Base-by-base conservation (phyloP, 2,888 invertebrate species). In the Lobophora halterata region DNA sequence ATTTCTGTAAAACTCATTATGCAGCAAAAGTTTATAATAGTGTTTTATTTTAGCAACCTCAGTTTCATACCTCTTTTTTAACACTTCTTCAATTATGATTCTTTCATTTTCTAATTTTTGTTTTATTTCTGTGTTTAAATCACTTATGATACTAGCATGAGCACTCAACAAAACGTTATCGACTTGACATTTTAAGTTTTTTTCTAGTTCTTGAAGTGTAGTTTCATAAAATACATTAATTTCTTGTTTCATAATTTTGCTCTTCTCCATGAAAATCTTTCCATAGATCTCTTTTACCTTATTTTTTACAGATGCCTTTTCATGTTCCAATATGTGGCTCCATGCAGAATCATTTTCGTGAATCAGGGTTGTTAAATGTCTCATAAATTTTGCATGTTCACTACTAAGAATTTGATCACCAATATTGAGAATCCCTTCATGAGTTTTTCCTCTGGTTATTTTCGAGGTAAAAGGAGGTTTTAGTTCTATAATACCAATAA, bases 391-490 rank as follows among this genome's bases (percentile, higher is more conserved):
- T 1, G 40, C 55, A 11, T 66, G 59, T 49, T 85, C 79, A 21
- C 43, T 58, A 46, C 65, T 55, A 16, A 83, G 52, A 4, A 82
- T 55, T 29, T 49, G 52, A 52, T 81, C 62, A 1, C 85, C 87
- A 32, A 86, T 86, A 6, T 54, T 51, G 23, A 85, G 59, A 42
- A 87, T 81, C 19, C 87, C 86, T 63, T 77, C 62, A 46, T 87
- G 86, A 17, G 86, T 73, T 46, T 58, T 71, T 1, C 79, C 82
- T 61, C 82, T 71, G 7, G 73, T 76, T 35, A 82, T 78, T 70
- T 80, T 86, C 1, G 86, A 83, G 7, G 87, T 87, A 46, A 86
- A 82, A 0, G 87, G 87, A 18, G 85, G 80, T 13, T 63, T 61
- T 4, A 87, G 55, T 28, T 80, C 70, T 44, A 86, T 27, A 48